Evolutionary conservation across 2,113 vertebrate genomes (phyloP).

Genomic region (Diadophis punctatus): DNA sequence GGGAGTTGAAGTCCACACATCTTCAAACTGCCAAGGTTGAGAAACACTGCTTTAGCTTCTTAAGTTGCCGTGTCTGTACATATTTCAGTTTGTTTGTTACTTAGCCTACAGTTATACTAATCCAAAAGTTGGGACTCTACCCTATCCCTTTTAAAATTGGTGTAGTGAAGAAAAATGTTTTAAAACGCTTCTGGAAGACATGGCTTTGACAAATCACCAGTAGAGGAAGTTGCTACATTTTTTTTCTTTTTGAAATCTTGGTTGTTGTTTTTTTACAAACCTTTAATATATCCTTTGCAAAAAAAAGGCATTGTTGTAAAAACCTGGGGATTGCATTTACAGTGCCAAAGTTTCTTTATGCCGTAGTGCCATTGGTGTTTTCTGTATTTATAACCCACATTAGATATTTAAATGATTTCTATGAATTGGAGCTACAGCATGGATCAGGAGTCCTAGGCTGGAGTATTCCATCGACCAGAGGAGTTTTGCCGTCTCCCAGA

Average conservation of each 20-base stretch:
- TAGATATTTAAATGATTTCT: conserved; percentile 93
- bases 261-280: not conserved
- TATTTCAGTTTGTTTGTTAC: not conserved
- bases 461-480: conserved; percentile 88
- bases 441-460: conserved; percentile 88
- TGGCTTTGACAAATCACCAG: not conserved
- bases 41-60: not conserved
- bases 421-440: conserved; percentile 90
- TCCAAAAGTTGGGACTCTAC: not conserved
- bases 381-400: conserved; percentile 31
- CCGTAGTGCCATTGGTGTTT: conserved; percentile 16
- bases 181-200: not conserved
- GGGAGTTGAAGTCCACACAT: no score
- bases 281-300: not conserved
- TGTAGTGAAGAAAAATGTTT: not conserved
- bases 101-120: not conserved
- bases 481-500: conserved; percentile 80
- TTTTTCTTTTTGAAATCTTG: not conserved
- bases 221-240: not conserved
- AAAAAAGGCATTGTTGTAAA: not conserved
- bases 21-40: no score
- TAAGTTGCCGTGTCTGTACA: not conserved
- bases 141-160: not conserved
- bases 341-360: not conserved
- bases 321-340: not conserved